A percentile compares a stretch with the other conserved stretches of the same genome.
These are phyloP conservation scores for Todiramphus saurophagus DNA, from an alignment of 2,113 vertebrate species.

Conservation along the genomic window DNA sequence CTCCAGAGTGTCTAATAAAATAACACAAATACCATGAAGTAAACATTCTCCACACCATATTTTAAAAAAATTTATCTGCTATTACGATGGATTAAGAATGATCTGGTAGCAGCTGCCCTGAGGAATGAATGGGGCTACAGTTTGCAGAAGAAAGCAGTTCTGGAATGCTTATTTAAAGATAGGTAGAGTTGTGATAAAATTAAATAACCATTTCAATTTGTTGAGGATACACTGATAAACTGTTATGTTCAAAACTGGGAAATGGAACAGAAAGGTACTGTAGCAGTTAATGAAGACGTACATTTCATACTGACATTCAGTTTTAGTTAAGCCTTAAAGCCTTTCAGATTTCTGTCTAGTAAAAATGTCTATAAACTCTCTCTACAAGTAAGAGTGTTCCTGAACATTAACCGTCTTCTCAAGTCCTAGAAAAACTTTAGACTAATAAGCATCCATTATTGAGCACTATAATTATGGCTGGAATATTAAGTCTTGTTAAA, in stretches of 20 bases:
- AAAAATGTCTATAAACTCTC: not conserved
- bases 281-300: not conserved
- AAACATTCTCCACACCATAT: not conserved
- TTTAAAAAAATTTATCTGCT: not conserved
- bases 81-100: not conserved
- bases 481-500: not conserved
- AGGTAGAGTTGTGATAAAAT: not conserved
- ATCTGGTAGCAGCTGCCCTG: not conserved
- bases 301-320: not conserved
- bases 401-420: not conserved
- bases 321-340: not conserved
- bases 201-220: not conserved
- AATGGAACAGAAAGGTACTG: not conserved
- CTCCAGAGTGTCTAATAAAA: not conserved
- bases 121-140: not conserved
- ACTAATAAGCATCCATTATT: not conserved
- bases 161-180: conserved; percentile 14
- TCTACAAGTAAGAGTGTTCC: not conserved
- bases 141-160: not conserved
- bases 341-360: not conserved
- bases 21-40: not conserved
- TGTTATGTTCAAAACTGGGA: not conserved
- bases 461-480: not conserved
- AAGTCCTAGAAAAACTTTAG: not conserved
- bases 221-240: not conserved